A percentile compares a stretch with the other conserved stretches of the same genome.
phyloP scores from a whole-genome alignment of 64 coral and sea anemone species.

The Pachyseris speciosa region DNA sequence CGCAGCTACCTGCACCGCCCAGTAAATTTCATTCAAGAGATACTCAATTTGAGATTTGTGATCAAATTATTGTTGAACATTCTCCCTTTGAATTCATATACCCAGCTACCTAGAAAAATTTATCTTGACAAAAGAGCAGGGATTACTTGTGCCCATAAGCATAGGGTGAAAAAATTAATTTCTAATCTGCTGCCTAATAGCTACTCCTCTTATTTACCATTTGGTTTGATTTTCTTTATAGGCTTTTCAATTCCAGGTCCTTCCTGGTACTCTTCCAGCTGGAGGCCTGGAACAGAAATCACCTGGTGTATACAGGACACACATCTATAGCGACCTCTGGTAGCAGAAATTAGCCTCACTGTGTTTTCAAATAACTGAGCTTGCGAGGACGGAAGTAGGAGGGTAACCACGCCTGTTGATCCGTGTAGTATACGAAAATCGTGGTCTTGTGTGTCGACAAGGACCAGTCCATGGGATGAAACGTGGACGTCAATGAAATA shows the following conservation, averaged over 20 bases:
- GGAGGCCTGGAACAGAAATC: neutral
- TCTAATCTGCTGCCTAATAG: too few species aligned
- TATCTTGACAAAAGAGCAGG: too few species aligned
- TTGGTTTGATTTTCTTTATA: neutral
- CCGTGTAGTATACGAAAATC: neutral
- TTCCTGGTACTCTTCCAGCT: neutral
- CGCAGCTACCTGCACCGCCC: too few species aligned
- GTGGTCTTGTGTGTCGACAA: neutral
- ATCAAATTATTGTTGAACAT: too few species aligned
- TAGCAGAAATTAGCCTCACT: neutral
- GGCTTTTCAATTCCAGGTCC: conserved; percentile 31
- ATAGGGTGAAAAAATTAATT: too few species aligned
- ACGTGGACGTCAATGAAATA: neutral
- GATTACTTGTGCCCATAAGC: too few species aligned
- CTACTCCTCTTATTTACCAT: neutral
- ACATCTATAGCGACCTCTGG: neutral
- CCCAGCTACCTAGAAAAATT: too few species aligned
- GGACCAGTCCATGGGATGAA: neutral
- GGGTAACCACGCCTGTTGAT: neutral
- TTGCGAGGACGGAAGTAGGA: neutral
- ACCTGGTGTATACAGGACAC: neutral
- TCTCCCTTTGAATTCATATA: too few species aligned
- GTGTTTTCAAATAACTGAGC: neutral
- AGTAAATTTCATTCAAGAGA: too few species aligned
- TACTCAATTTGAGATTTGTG: too few species aligned